Evolutionary conservation across 2,888 invertebrate species (phyloP), one percentile per base, ranked within the genome.

Genomic region (Branchipolynoe longqiensis): DNA sequence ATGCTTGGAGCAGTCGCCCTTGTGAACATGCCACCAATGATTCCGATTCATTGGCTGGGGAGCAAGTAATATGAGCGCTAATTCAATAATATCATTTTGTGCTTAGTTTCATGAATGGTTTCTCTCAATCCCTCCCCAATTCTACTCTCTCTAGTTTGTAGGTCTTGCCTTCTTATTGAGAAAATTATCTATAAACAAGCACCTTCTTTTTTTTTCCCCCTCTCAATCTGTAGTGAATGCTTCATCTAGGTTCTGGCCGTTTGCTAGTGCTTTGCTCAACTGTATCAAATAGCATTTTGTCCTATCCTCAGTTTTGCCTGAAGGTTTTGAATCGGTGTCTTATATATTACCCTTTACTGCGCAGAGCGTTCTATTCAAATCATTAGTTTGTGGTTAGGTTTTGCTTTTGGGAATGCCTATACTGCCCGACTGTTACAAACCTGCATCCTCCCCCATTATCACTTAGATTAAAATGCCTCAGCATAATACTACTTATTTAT

Each of bases 41-140:
- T 62, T 25, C 62, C 62, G 31, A 28, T 25, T 62, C 38, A 36
- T 14, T 69, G 33, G 33, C 48, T 48, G 18, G 48, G 8, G 48
- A 18, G 69, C 22, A 38, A 58, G 6, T 12, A n/a, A 22, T 69
- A 28, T 8, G 1, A 78, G 78, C 78, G 54, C 48, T 78, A 78
- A 48, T 78, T 78, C 78, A 78, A 78, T 78, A 78, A 78, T 78
- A 78, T 78, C 78, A 78, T 78, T 78, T 78, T 78, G 78, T 78
- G 48, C 78, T 78, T 78, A 54, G 78, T 78, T 78, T 54, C 69
- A 69, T 69, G 69, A 69, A 69, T 38, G 69, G 38, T 69, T 69
- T 69, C 69, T 69, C 69, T 69, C 69, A 69, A 69, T 69, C 69
- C 69, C 69, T 33, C 33, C 69, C 69, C 69, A 69, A 69, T 69